phyloP scores from a whole-genome alignment of 2,113 vertebrate species.

The Syrrhaptes paradoxus region DNA sequence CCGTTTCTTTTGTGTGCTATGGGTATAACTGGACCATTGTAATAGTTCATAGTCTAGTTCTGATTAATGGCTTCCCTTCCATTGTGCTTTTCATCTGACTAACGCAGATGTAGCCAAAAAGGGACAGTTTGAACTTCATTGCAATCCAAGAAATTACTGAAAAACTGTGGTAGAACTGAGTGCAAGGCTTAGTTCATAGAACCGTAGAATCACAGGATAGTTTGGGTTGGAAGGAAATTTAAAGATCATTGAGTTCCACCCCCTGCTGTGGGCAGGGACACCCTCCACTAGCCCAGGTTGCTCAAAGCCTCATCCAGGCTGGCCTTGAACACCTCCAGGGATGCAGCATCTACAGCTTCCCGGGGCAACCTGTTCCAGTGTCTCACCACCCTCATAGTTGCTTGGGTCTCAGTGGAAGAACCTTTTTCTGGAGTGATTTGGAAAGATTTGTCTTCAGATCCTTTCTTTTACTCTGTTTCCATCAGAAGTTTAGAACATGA shows the following conservation, averaged over 20 bases:
- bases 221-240: too few relatives aligned
- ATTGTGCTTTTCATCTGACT: neutral
- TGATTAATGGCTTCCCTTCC: neutral
- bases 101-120: neutral
- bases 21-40: neutral
- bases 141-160: neutral
- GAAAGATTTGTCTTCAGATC: neutral
- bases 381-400: neutral
- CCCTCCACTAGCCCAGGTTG: too few relatives aligned
- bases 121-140: neutral
- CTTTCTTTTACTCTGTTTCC: neutral
- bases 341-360: too few relatives aligned
- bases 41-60: neutral
- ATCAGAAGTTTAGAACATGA: neutral
- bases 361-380: too few relatives aligned
- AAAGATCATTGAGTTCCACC: too few relatives aligned
- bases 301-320: too few relatives aligned
- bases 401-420: neutral
- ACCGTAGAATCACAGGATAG: too few relatives aligned
- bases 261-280: too few relatives aligned
- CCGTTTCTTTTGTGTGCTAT: neutral
- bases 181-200: neutral
- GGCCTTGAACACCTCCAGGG: too few relatives aligned
- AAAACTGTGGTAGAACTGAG: neutral
- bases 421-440: neutral